Evolutionary conservation across 1,140 invertebrate species (phyloP).

Genomic region (Drosophila micromelanica): DNA sequence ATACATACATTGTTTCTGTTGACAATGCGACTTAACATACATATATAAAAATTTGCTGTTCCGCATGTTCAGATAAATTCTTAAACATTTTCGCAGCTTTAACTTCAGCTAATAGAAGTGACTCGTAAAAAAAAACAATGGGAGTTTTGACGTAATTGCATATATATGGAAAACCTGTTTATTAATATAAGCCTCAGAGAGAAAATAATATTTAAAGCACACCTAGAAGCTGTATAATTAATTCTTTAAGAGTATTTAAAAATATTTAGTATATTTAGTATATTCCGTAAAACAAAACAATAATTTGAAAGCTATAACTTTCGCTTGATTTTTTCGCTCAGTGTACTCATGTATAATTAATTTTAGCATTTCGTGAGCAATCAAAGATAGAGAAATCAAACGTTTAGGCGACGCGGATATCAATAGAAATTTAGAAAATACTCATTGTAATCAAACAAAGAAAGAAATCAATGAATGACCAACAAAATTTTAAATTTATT

Average conservation of each 20-base stretch:
- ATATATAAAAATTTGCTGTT: not conserved
- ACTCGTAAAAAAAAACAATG: not conserved
- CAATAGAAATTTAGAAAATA: slow-evolving; percentile 55
- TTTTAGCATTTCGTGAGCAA: slow-evolving; percentile 14
- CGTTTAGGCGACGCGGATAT: slow-evolving; percentile 31
- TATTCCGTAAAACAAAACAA: no score
- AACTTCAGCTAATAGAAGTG: not conserved
- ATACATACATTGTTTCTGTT: slow-evolving; percentile 4
- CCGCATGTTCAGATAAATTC: not conserved
- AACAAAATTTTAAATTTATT: not conserved
- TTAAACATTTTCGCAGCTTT: not conserved
- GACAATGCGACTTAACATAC: slow-evolving; percentile 17
- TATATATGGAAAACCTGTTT: slow-evolving; percentile 12
- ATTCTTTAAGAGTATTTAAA: no score
- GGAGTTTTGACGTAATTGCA: not conserved
- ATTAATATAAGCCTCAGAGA: not conserved
- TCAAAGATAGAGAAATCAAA: slow-evolving; percentile 22
- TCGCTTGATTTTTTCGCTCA: no score
- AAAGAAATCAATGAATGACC: slow-evolving; percentile 32
- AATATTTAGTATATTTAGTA: no score
- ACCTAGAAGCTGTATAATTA: no score
- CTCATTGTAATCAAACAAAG: slow-evolving; percentile 56
- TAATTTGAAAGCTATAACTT: no score
- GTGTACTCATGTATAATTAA: slow-evolving; percentile 11
- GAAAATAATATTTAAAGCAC: no score